phyloP scores from a whole-genome alignment of 2,888 invertebrate species.

The Amorpha juglandis region DNA sequence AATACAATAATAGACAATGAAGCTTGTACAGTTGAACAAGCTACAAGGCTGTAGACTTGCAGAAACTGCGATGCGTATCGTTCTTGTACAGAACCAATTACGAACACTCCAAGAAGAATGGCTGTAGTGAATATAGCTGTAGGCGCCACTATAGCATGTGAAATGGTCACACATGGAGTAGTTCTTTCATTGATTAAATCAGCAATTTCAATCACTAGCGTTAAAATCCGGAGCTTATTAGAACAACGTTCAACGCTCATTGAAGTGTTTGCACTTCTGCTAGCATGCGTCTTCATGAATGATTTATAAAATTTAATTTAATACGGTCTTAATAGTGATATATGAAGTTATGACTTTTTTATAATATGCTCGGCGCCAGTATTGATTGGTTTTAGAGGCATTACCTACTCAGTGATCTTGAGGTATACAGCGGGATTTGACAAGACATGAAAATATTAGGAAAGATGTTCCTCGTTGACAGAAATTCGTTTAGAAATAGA shows the following conservation, averaged over 20 bases:
- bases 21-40: conserved; percentile 54
- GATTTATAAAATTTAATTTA: not conserved
- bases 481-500: conserved; percentile 7
- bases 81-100: conserved; percentile 43
- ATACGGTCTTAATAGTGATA: not conserved
- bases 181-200: conserved; percentile 65
- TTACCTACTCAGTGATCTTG: too few relatives aligned
- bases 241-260: conserved; percentile 58
- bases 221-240: conserved; percentile 57
- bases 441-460: not conserved
- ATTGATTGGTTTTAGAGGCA: too few relatives aligned
- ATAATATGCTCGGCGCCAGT: not conserved
- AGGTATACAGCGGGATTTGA: too few relatives aligned
- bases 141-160: conserved; percentile 63
- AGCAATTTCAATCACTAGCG: conserved; percentile 63
- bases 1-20: conserved; percentile 55
- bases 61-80: conserved; percentile 54
- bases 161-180: conserved; percentile 51
- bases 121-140: conserved; percentile 59
- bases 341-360: not conserved
- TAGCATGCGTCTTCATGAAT: conserved; percentile 15
- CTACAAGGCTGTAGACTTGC: conserved; percentile 58
- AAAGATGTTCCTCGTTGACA: conserved; percentile 1
- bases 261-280: conserved; percentile 44
- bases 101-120: conserved; percentile 55